Conservation (phyloP, 2,113 vertebrate species). For the Phylloscopus trochiloides region DNA sequence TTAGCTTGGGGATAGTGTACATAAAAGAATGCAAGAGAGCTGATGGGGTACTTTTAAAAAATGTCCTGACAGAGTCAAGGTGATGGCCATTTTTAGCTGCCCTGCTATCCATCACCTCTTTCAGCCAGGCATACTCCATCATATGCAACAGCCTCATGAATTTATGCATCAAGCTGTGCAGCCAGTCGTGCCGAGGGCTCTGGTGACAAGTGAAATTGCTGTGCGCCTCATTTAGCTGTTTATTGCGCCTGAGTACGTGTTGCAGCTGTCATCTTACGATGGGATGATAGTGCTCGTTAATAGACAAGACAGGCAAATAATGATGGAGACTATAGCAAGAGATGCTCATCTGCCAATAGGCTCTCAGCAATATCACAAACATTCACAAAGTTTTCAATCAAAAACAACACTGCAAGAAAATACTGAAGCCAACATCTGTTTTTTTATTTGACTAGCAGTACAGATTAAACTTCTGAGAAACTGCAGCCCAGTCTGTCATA, state of each 20-base stretch:
- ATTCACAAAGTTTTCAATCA: conserved; percentile 83
- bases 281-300: conserved; percentile 86
- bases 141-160: conserved; percentile 88
- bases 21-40: conserved; percentile 78
- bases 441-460: conserved; percentile 51
- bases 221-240: conserved; percentile 88
- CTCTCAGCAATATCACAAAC: conserved; percentile 83
- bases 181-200: conserved; percentile 85
- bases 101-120: conserved; percentile 86
- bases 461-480: conserved; percentile 70
- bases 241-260: conserved; percentile 87
- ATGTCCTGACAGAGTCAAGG: conserved; percentile 88
- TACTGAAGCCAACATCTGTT: conserved; percentile 63
- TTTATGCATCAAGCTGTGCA: conserved; percentile 89
- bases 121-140: conserved; percentile 86
- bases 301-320: conserved; percentile 88
- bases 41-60: conserved; percentile 84
- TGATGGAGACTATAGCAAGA: conserved; percentile 85
- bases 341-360: conserved; percentile 83
- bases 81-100: conserved; percentile 88
- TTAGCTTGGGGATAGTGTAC: conserved; percentile 70
- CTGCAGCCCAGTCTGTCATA: background rate
- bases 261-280: conserved; percentile 85
- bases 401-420: conserved; percentile 75
- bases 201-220: conserved; percentile 88